These are phyloP conservation scores for Drosophila sucinea DNA, from an alignment of 1,140 invertebrate genomes.

Conservation along the genomic window DNA sequence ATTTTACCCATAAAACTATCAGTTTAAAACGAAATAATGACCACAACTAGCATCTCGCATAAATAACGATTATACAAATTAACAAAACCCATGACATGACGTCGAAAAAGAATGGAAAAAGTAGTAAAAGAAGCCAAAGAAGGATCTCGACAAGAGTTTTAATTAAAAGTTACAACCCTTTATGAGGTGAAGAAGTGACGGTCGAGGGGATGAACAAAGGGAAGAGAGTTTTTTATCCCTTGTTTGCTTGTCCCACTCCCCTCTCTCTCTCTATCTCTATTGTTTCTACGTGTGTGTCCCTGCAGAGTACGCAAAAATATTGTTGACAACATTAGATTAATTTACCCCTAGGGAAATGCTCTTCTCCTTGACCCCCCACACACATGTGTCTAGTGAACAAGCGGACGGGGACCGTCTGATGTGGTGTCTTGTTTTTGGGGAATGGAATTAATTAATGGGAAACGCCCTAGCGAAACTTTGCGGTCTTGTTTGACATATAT, in stretches of 20 bases:
- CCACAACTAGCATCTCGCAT: slow-evolving; percentile 47
- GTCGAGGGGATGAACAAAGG: too few species aligned
- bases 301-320: slow-evolving; percentile 50
- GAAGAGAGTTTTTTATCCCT: neutral
- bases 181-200: slow-evolving; percentile 12
- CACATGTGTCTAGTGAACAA: slow-evolving; percentile 3
- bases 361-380: neutral
- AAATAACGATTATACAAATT: slow-evolving; percentile 69
- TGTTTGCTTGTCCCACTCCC: neutral
- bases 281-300: slow-evolving; percentile 10
- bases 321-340: slow-evolving; percentile 68
- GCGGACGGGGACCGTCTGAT: neutral
- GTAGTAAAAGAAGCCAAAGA: neutral
- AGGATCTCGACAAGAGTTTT: slow-evolving; percentile 42
- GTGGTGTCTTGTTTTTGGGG: neutral
- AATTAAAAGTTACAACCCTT: slow-evolving; percentile 70
- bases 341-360: slow-evolving; percentile 47
- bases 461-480: neutral
- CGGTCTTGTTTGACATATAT: slow-evolving; percentile 6
- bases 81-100: slow-evolving; percentile 32
- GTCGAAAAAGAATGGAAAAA: neutral
- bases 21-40: slow-evolving; percentile 58
- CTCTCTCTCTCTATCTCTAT: slow-evolving; percentile 4
- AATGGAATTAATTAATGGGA: slow-evolving; percentile 1
- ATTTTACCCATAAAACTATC: slow-evolving; percentile 28